Evolutionary conservation across 2,888 invertebrate genomes (phyloP).

Genomic region (Drosophila testacea): DNA sequence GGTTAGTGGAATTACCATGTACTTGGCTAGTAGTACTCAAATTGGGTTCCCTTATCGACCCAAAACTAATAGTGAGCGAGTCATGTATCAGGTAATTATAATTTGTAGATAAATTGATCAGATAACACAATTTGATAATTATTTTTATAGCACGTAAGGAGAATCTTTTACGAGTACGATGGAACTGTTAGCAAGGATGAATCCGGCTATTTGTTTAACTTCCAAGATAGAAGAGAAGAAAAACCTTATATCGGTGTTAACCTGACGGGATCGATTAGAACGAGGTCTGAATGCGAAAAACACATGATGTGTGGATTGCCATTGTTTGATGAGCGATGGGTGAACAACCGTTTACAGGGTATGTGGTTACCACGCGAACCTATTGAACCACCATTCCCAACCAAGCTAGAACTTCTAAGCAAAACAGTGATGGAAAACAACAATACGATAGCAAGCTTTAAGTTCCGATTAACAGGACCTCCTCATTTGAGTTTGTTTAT

Average conservation of each 20-base stretch:
- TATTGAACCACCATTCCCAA: slow-evolving; percentile 53
- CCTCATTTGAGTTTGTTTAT: slow-evolving; percentile 67
- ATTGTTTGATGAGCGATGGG: slow-evolving; percentile 74
- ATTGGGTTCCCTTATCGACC: slow-evolving; percentile 87
- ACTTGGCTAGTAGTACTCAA: slow-evolving; percentile 34
- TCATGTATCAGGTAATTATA: slow-evolving; percentile 84
- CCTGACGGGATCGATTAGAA: slow-evolving; percentile 56
- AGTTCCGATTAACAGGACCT: slow-evolving; percentile 70
- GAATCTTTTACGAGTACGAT: slow-evolving; percentile 84
- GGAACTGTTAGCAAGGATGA: slow-evolving; percentile 82
- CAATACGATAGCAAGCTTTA: slow-evolving; percentile 47
- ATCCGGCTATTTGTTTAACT: slow-evolving; percentile 85
- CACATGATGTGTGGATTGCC: slow-evolving; percentile 81
- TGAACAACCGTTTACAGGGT: slow-evolving; percentile 46
- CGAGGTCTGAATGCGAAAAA: slow-evolving; percentile 64
- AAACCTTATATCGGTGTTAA: slow-evolving; percentile 52
- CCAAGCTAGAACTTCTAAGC: slow-evolving; percentile 59
- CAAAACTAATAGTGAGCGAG: slow-evolving; percentile 84
- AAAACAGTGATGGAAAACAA: slow-evolving; percentile 53
- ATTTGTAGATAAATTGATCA: not conserved
- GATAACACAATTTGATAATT: slow-evolving; percentile 1
- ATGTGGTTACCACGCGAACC: slow-evolving; percentile 72
- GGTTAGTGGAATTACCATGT: slow-evolving; percentile 39
- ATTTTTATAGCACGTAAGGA: slow-evolving; percentile 84
- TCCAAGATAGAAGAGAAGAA: slow-evolving; percentile 84